phyloP scores from a whole-genome alignment of 2,113 vertebrate genomes.

The Mus pahari region DNA sequence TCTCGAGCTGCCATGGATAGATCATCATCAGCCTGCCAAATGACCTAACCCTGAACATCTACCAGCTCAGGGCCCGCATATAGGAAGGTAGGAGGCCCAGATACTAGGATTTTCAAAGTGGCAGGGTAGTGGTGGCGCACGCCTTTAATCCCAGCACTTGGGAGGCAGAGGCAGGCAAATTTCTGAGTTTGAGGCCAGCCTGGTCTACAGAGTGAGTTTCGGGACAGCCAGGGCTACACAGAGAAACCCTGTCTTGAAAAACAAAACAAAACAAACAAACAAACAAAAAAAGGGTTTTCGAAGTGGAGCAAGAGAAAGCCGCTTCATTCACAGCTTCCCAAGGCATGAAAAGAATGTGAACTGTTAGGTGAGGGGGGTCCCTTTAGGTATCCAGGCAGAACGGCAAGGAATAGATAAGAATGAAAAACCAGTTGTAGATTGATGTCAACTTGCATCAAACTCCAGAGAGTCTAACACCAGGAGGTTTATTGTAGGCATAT shows the following conservation, averaged over 20 bases:
- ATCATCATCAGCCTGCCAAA: not conserved
- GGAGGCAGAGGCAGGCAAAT: too few species aligned
- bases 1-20: not conserved
- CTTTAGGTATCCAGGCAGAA: not conserved
- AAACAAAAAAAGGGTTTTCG: too few species aligned
- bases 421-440: not conserved
- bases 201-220: too few species aligned
- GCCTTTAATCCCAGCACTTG: too few species aligned
- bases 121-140: too few species aligned
- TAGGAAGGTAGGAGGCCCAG: not conserved
- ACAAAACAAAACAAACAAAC: too few species aligned
- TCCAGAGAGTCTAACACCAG: not conserved
- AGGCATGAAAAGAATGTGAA: not conserved
- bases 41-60: not conserved
- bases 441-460: not conserved
- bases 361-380: not conserved
- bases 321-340: not conserved
- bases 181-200: too few species aligned
- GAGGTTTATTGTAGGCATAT: not conserved
- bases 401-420: not conserved
- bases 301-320: not conserved
- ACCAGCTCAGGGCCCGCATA: not conserved
- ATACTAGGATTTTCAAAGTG: not conserved
- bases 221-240: too few species aligned
- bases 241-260: too few species aligned